These are phyloP conservation scores for Pyrochroa serraticornis DNA, from an alignment of 2,888 invertebrate genomes.

Conservation along the genomic window DNA sequence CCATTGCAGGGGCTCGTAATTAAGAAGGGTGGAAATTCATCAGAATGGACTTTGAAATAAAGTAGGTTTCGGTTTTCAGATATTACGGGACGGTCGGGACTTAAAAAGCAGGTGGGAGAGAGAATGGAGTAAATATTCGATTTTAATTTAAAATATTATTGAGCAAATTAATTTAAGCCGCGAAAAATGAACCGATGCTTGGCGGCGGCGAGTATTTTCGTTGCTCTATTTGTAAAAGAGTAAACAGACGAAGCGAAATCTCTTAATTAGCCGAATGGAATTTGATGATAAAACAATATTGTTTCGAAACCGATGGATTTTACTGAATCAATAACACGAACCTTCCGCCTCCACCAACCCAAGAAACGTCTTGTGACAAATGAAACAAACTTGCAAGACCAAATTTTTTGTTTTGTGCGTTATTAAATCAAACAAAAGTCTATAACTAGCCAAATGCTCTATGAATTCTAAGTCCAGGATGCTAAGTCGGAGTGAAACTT, in stretches of 20 bases:
- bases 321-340: constrained; percentile 3
- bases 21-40: constrained; percentile 57
- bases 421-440: too few species aligned
- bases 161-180: constrained; percentile 35
- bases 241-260: constrained; percentile 23
- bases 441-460: too few species aligned
- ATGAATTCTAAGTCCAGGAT: too few species aligned
- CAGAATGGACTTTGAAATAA: constrained; percentile 55
- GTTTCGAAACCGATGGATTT: neutral
- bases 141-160: constrained; percentile 46
- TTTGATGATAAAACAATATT: constrained; percentile 34
- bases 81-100: constrained; percentile 35
- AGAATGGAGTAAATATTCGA: constrained; percentile 37
- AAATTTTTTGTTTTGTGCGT: too few species aligned
- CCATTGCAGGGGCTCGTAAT: constrained; percentile 46
- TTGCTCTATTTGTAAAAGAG: constrained; percentile 32
- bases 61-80: constrained; percentile 49
- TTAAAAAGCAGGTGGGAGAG: constrained; percentile 42
- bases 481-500: too few species aligned
- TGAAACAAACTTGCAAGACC: too few species aligned
- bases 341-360: too few species aligned
- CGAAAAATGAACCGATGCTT: constrained; percentile 12
- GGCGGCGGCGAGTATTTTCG: too few species aligned
- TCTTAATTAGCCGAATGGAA: constrained; percentile 20
- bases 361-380: too few species aligned